Percentiles rank a stretch among this genome's conserved stretches.
phyloP scores from a whole-genome alignment of 2,888 invertebrate species.

The Chrysolina haemoptera region DNA sequence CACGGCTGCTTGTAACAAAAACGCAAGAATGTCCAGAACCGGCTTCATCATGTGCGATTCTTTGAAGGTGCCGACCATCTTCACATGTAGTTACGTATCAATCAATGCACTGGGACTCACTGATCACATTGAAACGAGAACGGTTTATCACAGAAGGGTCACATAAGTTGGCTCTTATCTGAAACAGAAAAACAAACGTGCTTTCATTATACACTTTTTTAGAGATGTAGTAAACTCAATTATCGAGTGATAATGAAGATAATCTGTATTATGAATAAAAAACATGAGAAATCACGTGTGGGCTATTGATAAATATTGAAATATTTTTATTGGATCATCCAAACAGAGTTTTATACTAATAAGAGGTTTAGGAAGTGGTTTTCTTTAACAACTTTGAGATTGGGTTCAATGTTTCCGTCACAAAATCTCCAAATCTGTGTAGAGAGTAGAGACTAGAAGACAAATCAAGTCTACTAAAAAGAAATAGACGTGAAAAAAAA shows the following conservation, averaged over 20 bases:
- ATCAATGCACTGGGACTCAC: constrained; percentile 16
- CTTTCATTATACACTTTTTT: not conserved
- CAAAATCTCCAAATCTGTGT: too few relatives aligned
- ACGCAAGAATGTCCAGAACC: constrained; percentile 72
- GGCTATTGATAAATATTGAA: too few relatives aligned
- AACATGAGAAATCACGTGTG: not conserved
- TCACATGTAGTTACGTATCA: constrained; percentile 9
- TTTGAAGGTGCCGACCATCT: constrained; percentile 41
- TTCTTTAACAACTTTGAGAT: too few relatives aligned
- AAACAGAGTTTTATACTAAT: too few relatives aligned
- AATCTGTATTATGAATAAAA: not conserved
- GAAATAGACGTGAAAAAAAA: too few relatives aligned
- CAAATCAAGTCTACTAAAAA: too few relatives aligned
- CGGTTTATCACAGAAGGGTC: constrained; percentile 39
- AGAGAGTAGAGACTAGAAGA: too few relatives aligned
- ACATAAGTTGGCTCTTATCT: constrained; percentile 35
- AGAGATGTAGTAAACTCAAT: not conserved
- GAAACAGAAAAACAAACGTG: constrained; percentile 25
- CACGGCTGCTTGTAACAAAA: constrained; percentile 66
- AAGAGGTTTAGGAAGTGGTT: too few relatives aligned
- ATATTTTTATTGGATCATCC: too few relatives aligned
- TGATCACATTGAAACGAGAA: constrained; percentile 18
- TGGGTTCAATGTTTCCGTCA: too few relatives aligned
- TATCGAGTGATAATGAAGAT: not conserved
- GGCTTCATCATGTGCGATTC: constrained; percentile 72